Base-by-base conservation (phyloP, 1,140 invertebrate species). In the Drosophila murphyi region DNA sequence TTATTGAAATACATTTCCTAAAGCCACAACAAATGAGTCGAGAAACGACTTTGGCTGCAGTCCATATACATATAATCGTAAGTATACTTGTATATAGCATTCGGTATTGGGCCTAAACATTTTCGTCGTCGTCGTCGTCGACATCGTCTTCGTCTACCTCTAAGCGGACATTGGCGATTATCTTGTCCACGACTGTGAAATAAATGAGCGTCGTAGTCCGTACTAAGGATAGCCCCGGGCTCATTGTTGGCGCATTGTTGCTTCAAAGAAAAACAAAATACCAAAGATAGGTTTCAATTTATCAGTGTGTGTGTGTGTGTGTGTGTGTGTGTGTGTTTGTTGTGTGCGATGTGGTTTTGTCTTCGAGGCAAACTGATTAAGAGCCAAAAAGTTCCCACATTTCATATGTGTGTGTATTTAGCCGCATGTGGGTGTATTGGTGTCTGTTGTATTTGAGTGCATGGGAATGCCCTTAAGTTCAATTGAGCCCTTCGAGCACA, bases 101-200 rank as follows among this genome's bases (percentile, higher is more conserved):
- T 60, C 61, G 50, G 61, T 62, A 72, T 70, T 76, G 59, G 48
- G 50, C 41, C 71, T 74, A 60, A 59, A 47, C 63, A 68, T 41
- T 76, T 72, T 67, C 63, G 34, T 56, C 56, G 34, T 29, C 32
- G 10, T 70, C 55, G 32, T 20, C 74, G 45, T 59, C 72, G 35
- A 57, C 54, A n/a, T 54, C 5, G 34, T 57, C 32, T 50, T 37
- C 12, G 59, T 72, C 63, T 72, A 72, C 70, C 83, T 88, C 80
- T 89, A 89, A 89, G 80, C 85, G 85, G 85, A 89, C 85, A 89
- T 89, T 89, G 85, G 85, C 85, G 85, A 89, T 89, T 89, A 89
- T 89, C 86, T 89, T 89, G 85, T 89, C 85, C 85, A 89, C 85
- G 85, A 89, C 85, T 89, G 86, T 89, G 85, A 89, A 89, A 89